Conservation (phyloP, 2,113 vertebrate genomes). For the Cariama cristata region DNA sequence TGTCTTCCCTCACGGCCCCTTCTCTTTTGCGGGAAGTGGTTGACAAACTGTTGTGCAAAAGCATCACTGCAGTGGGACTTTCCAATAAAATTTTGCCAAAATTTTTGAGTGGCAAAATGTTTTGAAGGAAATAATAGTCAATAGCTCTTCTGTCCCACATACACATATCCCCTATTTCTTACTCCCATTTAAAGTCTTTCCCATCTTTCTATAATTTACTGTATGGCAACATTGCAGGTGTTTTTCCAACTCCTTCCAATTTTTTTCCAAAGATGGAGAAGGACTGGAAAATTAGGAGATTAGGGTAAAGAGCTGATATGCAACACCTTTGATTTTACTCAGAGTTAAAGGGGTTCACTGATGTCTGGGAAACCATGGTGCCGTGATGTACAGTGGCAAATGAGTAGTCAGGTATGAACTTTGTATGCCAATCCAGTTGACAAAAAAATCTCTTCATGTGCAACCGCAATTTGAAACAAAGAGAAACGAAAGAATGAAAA, state of each 20-base stretch:
- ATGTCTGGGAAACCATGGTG: neutral
- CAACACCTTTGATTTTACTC: neutral
- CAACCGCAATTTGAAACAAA: neutral
- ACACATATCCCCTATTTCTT: neutral
- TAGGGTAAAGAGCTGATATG: neutral
- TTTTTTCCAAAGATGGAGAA: neutral
- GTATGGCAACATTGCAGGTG: neutral
- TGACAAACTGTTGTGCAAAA: neutral
- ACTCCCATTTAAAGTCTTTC: neutral
- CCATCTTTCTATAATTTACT: neutral
- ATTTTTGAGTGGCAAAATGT: neutral
- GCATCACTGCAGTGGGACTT: neutral
- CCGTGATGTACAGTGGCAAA: neutral
- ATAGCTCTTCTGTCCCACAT: neutral
- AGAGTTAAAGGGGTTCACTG: neutral
- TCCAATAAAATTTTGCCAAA: neutral
- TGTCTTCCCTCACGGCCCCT: neutral
- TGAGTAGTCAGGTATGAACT: neutral
- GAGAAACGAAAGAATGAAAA: neutral
- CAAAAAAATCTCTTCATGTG: neutral
- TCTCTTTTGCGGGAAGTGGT: neutral
- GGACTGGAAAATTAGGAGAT: neutral
- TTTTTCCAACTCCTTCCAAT: neutral
- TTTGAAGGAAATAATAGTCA: neutral
- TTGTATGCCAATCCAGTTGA: neutral